Conservation (phyloP, 2,888 invertebrate species). For the Mactromeris polynyma region DNA sequence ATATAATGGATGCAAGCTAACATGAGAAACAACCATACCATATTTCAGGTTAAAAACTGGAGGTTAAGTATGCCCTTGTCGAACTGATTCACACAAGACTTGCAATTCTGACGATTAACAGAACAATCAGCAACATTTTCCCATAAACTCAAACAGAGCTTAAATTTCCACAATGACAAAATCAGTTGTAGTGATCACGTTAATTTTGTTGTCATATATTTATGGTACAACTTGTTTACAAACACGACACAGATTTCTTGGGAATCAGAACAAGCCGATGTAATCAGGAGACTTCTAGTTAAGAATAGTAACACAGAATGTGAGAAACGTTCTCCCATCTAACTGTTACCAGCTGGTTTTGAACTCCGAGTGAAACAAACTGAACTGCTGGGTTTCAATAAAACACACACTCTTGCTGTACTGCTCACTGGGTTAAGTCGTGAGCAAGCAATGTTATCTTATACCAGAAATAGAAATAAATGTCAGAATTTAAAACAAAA, state of each 20-base stretch:
- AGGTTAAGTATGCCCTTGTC: not conserved
- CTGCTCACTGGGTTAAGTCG: not conserved
- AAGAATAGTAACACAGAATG: conserved; percentile 23
- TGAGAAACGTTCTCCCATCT: conserved; percentile 30
- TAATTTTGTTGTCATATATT: conserved; percentile 36
- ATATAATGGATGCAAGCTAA: conserved; percentile 7
- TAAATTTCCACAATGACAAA: conserved; percentile 37
- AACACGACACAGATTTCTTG: conserved; percentile 60
- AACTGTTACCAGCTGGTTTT: conserved; percentile 41
- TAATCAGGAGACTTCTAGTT: conserved; percentile 25
- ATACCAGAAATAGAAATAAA: too few relatives aligned
- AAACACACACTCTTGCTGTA: not conserved
- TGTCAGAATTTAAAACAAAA: too few relatives aligned
- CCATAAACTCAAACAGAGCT: conserved; percentile 28
- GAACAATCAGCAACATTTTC: conserved; percentile 21
- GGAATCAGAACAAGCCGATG: conserved; percentile 47
- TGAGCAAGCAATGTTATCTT: not conserved
- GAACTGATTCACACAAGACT: conserved; percentile 2
- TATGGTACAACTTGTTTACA: conserved; percentile 53
- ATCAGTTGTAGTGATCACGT: conserved; percentile 45
- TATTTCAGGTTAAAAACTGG: not conserved
- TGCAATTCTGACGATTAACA: not conserved
- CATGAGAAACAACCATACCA: not conserved
- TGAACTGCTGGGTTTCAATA: not conserved
- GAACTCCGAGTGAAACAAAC: conserved; percentile 12